Percentiles rank a stretch among this genome's conserved stretches.
Conservation (phyloP, 2,888 invertebrate species). For the Hipparchia sbordonii region DNA sequence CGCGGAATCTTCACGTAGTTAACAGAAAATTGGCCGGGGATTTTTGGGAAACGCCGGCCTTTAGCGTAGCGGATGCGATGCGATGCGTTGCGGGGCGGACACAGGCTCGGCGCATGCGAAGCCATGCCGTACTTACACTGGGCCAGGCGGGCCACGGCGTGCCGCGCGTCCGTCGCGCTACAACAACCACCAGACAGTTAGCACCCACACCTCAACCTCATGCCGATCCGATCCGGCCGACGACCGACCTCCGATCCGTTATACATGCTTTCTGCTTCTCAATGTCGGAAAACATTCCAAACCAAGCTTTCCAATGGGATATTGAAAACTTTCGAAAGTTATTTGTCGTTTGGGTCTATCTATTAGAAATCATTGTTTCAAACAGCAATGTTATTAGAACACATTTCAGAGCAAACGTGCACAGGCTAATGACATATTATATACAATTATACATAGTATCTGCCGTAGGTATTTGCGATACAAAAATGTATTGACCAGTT, state of each 20-base stretch:
- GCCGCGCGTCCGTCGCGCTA: constrained; percentile 87
- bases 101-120: constrained; percentile 45
- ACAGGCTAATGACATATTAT: too few species aligned
- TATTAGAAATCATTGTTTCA: not conserved
- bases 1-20: too few species aligned
- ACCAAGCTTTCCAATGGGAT: not conserved
- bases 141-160: constrained; percentile 94
- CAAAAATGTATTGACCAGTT: too few species aligned
- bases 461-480: too few species aligned
- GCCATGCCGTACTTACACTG: constrained; percentile 90
- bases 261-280: constrained; percentile 6
- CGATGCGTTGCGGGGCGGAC: constrained; percentile 43
- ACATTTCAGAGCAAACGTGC: too few species aligned
- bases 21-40: not conserved
- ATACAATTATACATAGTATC: too few species aligned
- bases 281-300: constrained; percentile 30
- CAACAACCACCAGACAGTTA: constrained; percentile 55
- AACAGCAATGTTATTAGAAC: too few species aligned
- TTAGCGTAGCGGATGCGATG: not conserved
- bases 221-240: constrained; percentile 5
- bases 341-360: not conserved
- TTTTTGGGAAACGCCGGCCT: not conserved
- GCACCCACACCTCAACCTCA: constrained; percentile 28
- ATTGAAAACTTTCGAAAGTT: not conserved
- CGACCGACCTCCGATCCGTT: constrained; percentile 11